Evolutionary conservation across 2,888 invertebrate genomes (phyloP).

Genomic region (Drosophila merina): DNA sequence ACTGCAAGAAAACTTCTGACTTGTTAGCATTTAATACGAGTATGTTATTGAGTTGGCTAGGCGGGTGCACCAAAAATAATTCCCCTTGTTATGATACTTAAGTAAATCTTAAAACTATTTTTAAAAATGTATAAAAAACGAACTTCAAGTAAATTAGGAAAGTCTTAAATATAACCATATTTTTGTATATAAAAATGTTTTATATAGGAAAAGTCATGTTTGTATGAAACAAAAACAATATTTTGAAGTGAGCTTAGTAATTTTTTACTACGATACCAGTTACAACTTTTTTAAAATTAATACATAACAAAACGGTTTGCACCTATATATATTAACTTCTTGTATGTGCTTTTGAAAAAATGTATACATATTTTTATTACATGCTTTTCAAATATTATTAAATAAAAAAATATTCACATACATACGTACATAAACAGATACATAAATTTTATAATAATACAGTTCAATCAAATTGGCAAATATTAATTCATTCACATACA

Average conservation of each 20-base stretch:
- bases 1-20: slow-evolving; percentile 7
- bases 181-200: neutral
- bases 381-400: slow-evolving; percentile 25
- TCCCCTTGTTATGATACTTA: neutral
- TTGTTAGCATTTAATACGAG: slow-evolving; percentile 14
- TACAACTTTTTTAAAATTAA: neutral
- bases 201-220: too few relatives aligned
- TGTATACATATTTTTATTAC: slow-evolving; percentile 22
- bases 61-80: slow-evolving; percentile 22
- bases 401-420: slow-evolving; percentile 19
- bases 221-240: neutral
- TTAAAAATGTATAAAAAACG: neutral
- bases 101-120: neutral
- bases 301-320: neutral
- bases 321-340: neutral
- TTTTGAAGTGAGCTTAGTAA: neutral
- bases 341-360: slow-evolving; percentile 13
- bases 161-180: neutral
- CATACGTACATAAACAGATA: slow-evolving; percentile 7
- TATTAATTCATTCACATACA: slow-evolving; percentile 40
- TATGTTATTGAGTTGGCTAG: slow-evolving; percentile 8
- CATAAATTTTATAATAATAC: slow-evolving; percentile 23
- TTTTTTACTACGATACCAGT: neutral
- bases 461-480: slow-evolving; percentile 37
- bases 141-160: neutral